Conservation (phyloP, 1,140 invertebrate species). For the Drosophila busckii region DNA sequence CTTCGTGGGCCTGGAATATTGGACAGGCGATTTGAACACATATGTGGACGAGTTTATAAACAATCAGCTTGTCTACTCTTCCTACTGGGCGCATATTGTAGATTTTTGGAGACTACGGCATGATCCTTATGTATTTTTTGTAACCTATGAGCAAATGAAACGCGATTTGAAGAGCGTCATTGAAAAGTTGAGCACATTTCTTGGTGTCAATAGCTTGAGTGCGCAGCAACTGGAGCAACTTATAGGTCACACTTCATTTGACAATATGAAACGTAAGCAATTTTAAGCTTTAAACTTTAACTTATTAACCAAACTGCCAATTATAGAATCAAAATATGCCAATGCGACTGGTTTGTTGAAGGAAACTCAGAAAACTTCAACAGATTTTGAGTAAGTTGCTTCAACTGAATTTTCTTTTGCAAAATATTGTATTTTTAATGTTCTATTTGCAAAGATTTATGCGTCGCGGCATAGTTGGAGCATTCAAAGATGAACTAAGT, state of each 20-base stretch:
- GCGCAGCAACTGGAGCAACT: slow-evolving; percentile 16
- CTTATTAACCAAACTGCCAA: not conserved
- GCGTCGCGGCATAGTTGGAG: slow-evolving; percentile 22
- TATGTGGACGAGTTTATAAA: slow-evolving; percentile 4
- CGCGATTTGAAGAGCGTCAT: slow-evolving; percentile 8
- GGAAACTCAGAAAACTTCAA: not conserved
- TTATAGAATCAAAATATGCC: slow-evolving; percentile 1
- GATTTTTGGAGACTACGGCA: slow-evolving; percentile 30
- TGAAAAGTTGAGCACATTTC: not conserved
- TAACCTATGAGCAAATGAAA: slow-evolving; percentile 33
- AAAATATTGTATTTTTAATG: not conserved
- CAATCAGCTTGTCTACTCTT: not conserved
- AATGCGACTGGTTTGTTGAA: slow-evolving; percentile 6
- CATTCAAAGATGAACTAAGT: slow-evolving; percentile 18
- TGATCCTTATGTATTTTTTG: slow-evolving; percentile 23
- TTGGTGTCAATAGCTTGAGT: not conserved
- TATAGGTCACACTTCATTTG: slow-evolving; percentile 10
- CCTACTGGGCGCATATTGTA: slow-evolving; percentile 21
- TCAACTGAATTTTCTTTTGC: not conserved
- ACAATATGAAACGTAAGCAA: slow-evolving; percentile 29
- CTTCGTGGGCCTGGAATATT: not conserved
- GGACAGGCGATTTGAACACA: slow-evolving; percentile 2
- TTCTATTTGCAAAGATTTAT: slow-evolving; percentile 17
- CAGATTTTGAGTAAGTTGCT: slow-evolving; percentile 19
- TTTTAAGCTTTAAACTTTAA: not conserved